phyloP scores from a whole-genome alignment of 92 coral and sea anemone species.

The Paramuricea clavata region DNA sequence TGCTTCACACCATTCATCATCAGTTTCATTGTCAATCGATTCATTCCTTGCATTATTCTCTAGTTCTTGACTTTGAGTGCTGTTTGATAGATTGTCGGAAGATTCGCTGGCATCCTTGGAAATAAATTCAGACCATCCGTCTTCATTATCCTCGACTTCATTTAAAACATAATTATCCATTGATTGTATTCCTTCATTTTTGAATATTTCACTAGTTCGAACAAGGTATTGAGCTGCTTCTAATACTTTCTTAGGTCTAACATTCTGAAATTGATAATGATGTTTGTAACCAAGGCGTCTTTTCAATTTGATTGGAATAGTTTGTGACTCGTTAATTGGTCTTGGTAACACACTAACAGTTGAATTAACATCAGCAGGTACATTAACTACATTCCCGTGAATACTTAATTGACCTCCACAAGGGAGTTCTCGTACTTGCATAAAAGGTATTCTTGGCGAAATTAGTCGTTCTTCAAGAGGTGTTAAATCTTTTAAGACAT shows the following conservation, averaged over 20 bases:
- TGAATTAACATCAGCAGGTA: too few species aligned
- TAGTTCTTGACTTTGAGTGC: slow-evolving; percentile 37
- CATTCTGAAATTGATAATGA: too few species aligned
- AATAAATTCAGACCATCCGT: slow-evolving; percentile 43
- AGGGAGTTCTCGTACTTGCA: too few species aligned
- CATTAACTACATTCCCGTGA: too few species aligned
- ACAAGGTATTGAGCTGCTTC: slow-evolving; percentile 69
- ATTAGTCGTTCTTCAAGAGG: too few species aligned
- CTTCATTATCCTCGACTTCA: slow-evolving; percentile 33
- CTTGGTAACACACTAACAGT: too few species aligned
- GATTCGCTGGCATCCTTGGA: slow-evolving; percentile 15
- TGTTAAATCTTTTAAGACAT: too few species aligned
- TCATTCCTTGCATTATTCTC: slow-evolving; percentile 32
- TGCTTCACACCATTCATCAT: slow-evolving; percentile 44
- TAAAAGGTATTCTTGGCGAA: too few species aligned
- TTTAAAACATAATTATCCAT: neutral
- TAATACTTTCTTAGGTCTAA: slow-evolving; percentile 68
- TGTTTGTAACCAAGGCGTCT: slow-evolving; percentile 71
- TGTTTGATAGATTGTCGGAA: slow-evolving; percentile 32
- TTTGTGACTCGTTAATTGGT: too few species aligned
- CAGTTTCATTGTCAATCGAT: slow-evolving; percentile 38
- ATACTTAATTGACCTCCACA: too few species aligned
- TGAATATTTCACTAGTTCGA: too few species aligned
- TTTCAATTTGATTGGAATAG: slow-evolving; percentile 67
- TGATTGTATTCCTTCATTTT: too few species aligned